Evolutionary conservation across 2,113 vertebrate genomes (phyloP).

Genomic region (Spheniscus mendiculus): DNA sequence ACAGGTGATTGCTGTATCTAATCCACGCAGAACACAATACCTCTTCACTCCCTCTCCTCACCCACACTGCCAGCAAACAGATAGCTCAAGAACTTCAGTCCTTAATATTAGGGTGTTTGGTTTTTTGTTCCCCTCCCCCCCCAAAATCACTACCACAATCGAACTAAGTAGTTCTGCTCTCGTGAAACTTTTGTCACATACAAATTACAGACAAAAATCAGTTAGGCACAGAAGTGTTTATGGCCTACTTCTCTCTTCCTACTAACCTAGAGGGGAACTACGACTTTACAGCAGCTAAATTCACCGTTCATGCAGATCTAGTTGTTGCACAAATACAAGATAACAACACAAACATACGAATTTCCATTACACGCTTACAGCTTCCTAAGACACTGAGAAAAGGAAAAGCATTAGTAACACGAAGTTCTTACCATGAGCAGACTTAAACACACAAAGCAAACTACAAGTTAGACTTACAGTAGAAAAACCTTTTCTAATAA

Average conservation of each 20-base stretch:
- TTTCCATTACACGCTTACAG: not conserved
- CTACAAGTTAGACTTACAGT: accelerated
- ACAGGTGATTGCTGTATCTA: not conserved
- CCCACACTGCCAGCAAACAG: not conserved
- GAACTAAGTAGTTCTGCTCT: not conserved
- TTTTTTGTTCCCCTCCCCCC: accelerated
- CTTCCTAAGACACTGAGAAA: not conserved
- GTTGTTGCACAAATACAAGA: not conserved
- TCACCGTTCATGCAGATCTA: not conserved
- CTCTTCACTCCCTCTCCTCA: not conserved
- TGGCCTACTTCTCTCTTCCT: not conserved
- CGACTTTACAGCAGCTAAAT: not conserved
- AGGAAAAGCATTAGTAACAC: accelerated
- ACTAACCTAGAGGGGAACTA: not conserved
- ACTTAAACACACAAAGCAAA: not conserved
- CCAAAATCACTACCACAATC: not conserved
- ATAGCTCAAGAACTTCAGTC: not conserved
- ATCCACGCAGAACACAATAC: not conserved
- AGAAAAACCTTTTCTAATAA: not conserved
- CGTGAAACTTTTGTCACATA: too few relatives aligned
- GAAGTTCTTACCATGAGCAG: accelerated
- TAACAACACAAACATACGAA: not conserved
- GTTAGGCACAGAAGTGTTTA: not conserved
- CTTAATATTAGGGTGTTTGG: accelerated
- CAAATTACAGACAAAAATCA: not conserved